Evolutionary conservation across 2,113 vertebrate species (phyloP).

Genomic region (Brachyhypopomus occidentalis): DNA sequence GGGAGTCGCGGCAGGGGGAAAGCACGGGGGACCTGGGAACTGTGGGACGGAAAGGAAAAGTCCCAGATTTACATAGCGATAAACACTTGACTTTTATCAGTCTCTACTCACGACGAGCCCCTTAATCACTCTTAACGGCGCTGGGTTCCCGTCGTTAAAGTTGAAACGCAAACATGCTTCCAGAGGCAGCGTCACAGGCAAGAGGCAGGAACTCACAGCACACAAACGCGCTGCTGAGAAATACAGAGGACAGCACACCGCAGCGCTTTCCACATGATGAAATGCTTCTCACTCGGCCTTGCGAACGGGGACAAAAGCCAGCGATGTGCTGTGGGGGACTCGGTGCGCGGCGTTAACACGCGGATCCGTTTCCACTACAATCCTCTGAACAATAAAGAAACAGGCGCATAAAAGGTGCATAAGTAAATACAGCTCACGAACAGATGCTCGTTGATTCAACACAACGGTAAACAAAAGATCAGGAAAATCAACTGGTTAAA

Average conservation of each 20-base stretch:
- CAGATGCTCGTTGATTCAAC: slow-evolving; percentile 28
- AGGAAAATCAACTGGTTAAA: slow-evolving; percentile 33
- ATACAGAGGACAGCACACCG: slow-evolving; percentile 53
- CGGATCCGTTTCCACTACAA: neutral
- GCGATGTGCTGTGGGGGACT: neutral
- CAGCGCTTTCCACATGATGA: slow-evolving; percentile 35
- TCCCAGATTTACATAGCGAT: neutral
- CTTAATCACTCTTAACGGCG: neutral
- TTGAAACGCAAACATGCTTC: neutral
- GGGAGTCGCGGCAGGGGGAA: neutral
- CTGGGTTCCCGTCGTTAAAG: neutral
- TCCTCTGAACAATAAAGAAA: neutral
- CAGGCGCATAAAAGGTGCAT: neutral
- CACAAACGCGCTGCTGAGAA: slow-evolving; percentile 44
- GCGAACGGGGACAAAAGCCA: slow-evolving; percentile 9
- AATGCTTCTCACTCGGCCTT: neutral
- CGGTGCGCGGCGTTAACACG: neutral
- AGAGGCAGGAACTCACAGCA: slow-evolving; percentile 18
- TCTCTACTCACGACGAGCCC: neutral
- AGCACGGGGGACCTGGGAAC: neutral
- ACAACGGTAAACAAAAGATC: slow-evolving; percentile 28
- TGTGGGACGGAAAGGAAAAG: neutral
- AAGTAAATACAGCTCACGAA: neutral
- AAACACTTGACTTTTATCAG: neutral
- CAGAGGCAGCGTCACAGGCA: neutral